Evolutionary conservation across 2,113 vertebrate genomes (phyloP), one percentile per base, ranked within the genome.

Genomic region (Dicrurus megarhynchus): DNA sequence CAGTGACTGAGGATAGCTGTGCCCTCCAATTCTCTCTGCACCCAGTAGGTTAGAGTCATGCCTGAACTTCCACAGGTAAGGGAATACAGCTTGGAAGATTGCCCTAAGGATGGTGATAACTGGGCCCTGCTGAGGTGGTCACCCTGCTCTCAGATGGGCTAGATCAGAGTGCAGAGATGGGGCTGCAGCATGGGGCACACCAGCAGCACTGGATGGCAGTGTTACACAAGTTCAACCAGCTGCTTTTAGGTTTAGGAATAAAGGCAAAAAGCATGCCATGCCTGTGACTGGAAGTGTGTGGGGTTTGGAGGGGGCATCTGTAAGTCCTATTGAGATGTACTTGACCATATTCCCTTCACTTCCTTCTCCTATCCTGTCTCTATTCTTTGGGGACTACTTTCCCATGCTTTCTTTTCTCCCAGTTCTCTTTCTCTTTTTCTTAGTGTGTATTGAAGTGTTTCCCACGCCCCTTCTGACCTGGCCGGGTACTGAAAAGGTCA

Each of bases 171-270:
- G 1, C n/a, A 55, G 89, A 78, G 26, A 17, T n/a, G 60, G 24
- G 27, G 4, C 46, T 92, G 39, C 91, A 94, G 88, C 74, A 33
- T 60, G 47, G 84, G 87, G 20, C 26, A 56, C 22, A 1, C 50
- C 69, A 57, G 52, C 75, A 92, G 90, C 75, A 64, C 76, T 90
- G 85, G 90, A 80, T 90, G 93, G 87, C 83, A 84, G 63, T 42
- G 52, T 93, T 93, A 92, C 56, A 46, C 65, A 81, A 64, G 33
- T 84, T 83, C 83, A 86, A 11, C 35, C 47, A 64, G 24, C 33
- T 39, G 59, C 35, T 84, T 81, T 52, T 11, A 52, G 13, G 19
- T 61, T 77, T 68, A 64, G 50, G 14, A 94, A 74, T 70, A 52
- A 64, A 44, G 63, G 37, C 35, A 67, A 56, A 70, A 88, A 84